Evolutionary conservation across 1,140 invertebrate genomes (phyloP).

Genomic region (Planococcus citri): DNA sequence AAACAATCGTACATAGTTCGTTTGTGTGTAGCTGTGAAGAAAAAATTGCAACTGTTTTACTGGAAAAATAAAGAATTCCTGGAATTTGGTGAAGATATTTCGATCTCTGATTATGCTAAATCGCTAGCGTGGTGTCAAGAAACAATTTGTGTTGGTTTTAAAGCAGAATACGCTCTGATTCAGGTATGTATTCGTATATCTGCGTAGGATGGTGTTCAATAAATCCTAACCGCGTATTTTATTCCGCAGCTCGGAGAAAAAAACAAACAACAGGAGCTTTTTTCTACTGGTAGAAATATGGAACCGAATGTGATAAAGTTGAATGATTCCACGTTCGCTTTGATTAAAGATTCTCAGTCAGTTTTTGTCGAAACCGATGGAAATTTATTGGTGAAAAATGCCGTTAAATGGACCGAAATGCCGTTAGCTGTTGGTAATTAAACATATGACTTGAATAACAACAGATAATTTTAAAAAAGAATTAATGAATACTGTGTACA

Average conservation of each 20-base stretch:
- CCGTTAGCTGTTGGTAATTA: constrained; percentile 54
- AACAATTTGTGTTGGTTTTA: constrained; percentile 69
- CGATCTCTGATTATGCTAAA: constrained; percentile 68
- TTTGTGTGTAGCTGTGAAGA: constrained; percentile 76
- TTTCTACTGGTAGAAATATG: constrained; percentile 67
- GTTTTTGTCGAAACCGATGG: constrained; percentile 64
- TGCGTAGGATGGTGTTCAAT: no score
- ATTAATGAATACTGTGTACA: no score
- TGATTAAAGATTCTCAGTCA: constrained; percentile 71
- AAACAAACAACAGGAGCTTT: constrained; percentile 39
- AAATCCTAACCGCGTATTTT: constrained; percentile 19
- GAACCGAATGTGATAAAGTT: constrained; percentile 72
- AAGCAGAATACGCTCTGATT: constrained; percentile 31
- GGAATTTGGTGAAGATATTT: constrained; percentile 58
- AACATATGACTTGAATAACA: neutral
- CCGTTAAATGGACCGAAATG: constrained; percentile 70
- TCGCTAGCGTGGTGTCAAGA: constrained; percentile 75
- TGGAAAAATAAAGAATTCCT: constrained; percentile 77
- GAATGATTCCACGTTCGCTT: constrained; percentile 55
- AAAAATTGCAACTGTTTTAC: constrained; percentile 76
- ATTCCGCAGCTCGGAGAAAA: constrained; percentile 22
- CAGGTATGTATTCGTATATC: constrained; percentile 22
- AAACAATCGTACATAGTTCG: constrained; percentile 59
- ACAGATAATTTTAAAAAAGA: no score
- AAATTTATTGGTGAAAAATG: constrained; percentile 50